These are phyloP conservation scores for Scaptomyza flava DNA, from an alignment of 2,888 invertebrate species.

Conservation along the genomic window DNA sequence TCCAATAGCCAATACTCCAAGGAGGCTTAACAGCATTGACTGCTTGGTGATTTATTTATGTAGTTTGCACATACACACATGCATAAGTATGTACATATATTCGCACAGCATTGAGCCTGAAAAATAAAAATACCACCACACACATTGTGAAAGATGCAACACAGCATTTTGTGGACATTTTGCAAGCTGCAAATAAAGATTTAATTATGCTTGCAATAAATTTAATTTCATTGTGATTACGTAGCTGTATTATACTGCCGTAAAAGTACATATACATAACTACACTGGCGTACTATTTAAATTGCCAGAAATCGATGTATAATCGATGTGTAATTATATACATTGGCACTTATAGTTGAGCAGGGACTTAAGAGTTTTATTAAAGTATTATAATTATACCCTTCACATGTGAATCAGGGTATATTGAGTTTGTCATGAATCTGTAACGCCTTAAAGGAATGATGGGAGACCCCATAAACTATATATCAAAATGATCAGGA, in stretches of 20 bases:
- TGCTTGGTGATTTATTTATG: neutral
- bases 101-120: neutral
- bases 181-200: conserved; percentile 1
- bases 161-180: conserved; percentile 2
- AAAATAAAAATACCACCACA: neutral
- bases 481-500: no score
- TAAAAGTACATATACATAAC: neutral
- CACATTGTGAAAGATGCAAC: conserved; percentile 1
- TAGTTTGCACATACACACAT: neutral
- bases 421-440: no score
- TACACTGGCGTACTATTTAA: neutral
- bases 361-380: no score
- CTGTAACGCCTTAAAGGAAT: no score
- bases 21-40: neutral
- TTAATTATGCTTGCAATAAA: conserved; percentile 18
- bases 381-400: no score
- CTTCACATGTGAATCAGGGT: no score
- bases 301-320: neutral
- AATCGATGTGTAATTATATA: no score
- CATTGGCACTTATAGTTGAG: no score
- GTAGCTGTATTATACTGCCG: neutral
- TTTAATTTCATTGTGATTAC: conserved; percentile 6
- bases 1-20: neutral
- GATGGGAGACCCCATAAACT: no score
- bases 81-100: neutral